Conservation (phyloP, 2,113 vertebrate genomes). For the Erythrolamprus reginae region DNA sequence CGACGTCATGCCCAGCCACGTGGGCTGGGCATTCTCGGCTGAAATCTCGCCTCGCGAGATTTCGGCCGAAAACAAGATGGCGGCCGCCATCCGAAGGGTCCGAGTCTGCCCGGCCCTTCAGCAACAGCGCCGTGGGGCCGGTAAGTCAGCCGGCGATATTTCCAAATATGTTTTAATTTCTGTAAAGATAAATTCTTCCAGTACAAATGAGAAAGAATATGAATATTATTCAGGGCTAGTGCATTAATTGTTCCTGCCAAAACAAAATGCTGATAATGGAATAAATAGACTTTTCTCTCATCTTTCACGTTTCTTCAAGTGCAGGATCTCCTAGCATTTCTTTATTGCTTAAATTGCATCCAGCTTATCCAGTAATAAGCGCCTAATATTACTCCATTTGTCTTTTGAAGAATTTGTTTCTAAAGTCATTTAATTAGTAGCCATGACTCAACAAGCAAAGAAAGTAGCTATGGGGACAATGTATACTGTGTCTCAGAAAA, state of each 20-base stretch:
- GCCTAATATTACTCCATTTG: not conserved
- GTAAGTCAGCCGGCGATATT: no score
- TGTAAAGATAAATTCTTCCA: constrained; percentile 45
- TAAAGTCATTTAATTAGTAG: not conserved
- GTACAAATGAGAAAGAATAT: constrained; percentile 43
- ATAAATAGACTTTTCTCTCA: constrained; percentile 21
- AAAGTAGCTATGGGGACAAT: not conserved
- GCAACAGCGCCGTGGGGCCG: no score
- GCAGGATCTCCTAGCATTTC: constrained; percentile 23
- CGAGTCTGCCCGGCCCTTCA: no score
- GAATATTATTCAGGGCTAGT: constrained; percentile 51
- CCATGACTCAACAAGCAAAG: not conserved
- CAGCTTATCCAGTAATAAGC: not conserved
- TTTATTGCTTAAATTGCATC: constrained; percentile 12
- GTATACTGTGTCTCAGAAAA: not conserved
- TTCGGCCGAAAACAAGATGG: no score
- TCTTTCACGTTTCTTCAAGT: constrained; percentile 35
- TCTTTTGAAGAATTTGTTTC: not conserved
- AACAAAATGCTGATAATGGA: not conserved
- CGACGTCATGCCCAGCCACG: no score
- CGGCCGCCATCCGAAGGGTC: no score
- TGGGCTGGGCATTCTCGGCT: no score
- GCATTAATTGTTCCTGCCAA: constrained; percentile 45
- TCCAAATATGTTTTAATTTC: constrained; percentile 52
- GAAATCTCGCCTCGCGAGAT: no score